A percentile compares a stretch with the other conserved stretches of the same genome.
Evolutionary conservation across 2,888 invertebrate genomes (phyloP).

Genomic region (Sesia apiformis): DNA sequence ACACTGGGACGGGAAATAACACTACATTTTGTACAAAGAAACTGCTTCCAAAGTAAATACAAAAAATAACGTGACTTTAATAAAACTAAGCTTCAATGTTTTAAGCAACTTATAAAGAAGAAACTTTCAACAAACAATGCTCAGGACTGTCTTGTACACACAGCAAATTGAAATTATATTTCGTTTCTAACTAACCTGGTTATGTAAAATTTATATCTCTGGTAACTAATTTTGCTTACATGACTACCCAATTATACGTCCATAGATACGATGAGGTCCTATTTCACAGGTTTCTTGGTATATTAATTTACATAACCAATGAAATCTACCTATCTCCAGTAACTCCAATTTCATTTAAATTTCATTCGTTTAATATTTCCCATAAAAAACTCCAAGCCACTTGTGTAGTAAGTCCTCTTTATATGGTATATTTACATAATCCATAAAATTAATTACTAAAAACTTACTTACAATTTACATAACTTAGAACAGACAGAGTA

Average conservation of each 20-base stretch:
- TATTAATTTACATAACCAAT: background rate
- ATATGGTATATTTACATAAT: slow-evolving; percentile 44
- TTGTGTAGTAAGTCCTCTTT: slow-evolving; percentile 14
- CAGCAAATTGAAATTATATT: slow-evolving; percentile 39
- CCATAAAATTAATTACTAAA: slow-evolving; percentile 32
- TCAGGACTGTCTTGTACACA: slow-evolving; percentile 17
- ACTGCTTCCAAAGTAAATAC: background rate
- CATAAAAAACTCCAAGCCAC: background rate
- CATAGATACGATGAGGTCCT: slow-evolving; percentile 15
- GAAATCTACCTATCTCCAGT: background rate
- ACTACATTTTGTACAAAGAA: background rate
- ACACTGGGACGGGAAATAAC: slow-evolving; percentile 15
- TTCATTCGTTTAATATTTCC: too few species aligned
- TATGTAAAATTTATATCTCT: slow-evolving; percentile 13
- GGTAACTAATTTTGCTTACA: slow-evolving; percentile 17
- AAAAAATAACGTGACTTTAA: too few species aligned
- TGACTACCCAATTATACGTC: slow-evolving; percentile 27
- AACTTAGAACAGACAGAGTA: slow-evolving; percentile 37
- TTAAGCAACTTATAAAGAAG: too few species aligned
- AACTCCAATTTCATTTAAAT: background rate
- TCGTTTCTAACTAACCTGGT: slow-evolving; percentile 52
- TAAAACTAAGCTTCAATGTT: too few species aligned
- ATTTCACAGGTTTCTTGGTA: slow-evolving; percentile 12
- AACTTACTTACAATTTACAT: slow-evolving; percentile 59
- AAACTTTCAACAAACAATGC: too few species aligned